Percentiles rank a stretch among this genome's conserved stretches.
phyloP scores from a whole-genome alignment of 2,888 invertebrate species.

The Cryptus viduatorius region DNA sequence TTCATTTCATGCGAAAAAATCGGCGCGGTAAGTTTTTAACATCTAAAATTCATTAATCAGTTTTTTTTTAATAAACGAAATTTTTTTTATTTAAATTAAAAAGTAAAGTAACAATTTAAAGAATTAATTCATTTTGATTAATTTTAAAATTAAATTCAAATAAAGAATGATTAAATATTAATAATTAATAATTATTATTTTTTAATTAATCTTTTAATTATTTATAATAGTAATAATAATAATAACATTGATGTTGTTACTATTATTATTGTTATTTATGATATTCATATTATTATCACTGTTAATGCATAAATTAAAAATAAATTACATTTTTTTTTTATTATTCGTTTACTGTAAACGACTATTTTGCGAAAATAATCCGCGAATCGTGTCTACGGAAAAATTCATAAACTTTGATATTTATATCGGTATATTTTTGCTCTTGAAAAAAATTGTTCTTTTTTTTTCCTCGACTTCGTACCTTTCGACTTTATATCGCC shows the following conservation, averaged over 20 bases:
- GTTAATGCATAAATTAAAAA: no score
- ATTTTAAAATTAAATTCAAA: no score
- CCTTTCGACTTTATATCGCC: background rate
- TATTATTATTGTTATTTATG: background rate
- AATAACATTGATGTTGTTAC: background rate
- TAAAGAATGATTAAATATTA: no score
- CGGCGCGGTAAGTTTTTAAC: conserved; percentile 71
- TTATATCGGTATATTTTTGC: background rate
- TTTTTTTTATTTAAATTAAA: no score
- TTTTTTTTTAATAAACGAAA: no score
- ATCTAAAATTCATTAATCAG: background rate
- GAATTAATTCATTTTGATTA: no score
- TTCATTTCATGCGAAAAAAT: conserved; percentile 73
- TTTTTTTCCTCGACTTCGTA: background rate
- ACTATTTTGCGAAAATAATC: background rate
- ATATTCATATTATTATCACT: background rate
- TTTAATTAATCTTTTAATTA: no score
- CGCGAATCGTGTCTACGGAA: background rate
- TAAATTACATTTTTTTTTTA: no score
- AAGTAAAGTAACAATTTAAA: no score
- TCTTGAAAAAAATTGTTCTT: background rate
- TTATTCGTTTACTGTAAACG: no score
- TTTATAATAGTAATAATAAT: no score
- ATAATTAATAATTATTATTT: no score
- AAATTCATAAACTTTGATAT: background rate